Conservation (phyloP, 2,113 vertebrate species). For the Uropsilus gracilis region DNA sequence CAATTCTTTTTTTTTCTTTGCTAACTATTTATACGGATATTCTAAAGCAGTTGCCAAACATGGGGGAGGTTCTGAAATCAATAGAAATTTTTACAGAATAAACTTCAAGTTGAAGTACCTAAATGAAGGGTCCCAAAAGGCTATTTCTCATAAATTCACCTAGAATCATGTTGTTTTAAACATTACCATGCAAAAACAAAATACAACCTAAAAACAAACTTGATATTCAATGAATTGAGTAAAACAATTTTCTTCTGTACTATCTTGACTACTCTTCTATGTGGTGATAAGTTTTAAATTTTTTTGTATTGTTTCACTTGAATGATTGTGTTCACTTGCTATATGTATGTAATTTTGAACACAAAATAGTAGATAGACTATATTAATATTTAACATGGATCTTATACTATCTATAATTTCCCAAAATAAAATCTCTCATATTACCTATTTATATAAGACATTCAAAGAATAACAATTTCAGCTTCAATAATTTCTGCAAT, state of each 20-base stretch:
- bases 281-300: no score
- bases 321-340: no score
- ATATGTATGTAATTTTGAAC: no score
- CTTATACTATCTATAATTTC: no score
- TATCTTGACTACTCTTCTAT: no score
- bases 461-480: not conserved
- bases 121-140: not conserved
- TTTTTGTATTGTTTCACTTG: no score
- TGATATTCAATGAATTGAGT: constrained; percentile 7
- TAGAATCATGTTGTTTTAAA: not conserved
- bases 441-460: no score
- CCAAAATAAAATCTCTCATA: no score
- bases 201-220: not conserved
- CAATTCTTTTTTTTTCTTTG: not conserved
- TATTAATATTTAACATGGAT: no score
- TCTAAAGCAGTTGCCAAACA: not conserved
- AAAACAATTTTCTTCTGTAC: not conserved
- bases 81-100: constrained; percentile 21
- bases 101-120: not conserved
- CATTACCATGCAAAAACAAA: constrained; percentile 14
- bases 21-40: not conserved
- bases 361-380: no score
- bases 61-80: not conserved
- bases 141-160: not conserved
- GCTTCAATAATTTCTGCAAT: constrained; percentile 5